Conservation (phyloP, 2,797 vertebrate species). For the Babyrousa celebensis region DNA sequence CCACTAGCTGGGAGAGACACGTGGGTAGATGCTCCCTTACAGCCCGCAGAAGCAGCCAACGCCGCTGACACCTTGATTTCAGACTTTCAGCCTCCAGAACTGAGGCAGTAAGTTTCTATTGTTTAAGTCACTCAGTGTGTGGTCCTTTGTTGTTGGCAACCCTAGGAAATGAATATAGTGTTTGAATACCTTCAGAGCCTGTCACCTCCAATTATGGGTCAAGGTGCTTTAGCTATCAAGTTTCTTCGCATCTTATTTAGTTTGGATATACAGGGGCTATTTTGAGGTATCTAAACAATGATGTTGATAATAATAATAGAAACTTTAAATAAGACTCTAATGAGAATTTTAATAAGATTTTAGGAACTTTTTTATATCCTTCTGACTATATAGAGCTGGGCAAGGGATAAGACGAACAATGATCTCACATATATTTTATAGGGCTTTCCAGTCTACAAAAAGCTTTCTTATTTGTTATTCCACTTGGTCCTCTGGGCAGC, state of each 20-base stretch:
- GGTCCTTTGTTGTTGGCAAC: background rate
- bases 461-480: background rate
- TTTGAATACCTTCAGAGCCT: background rate
- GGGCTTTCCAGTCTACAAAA: background rate
- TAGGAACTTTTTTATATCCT: conserved; percentile 37
- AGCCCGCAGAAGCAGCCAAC: background rate
- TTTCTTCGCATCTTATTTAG: background rate
- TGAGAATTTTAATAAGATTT: too few relatives aligned
- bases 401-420: background rate
- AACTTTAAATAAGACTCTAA: conserved; percentile 26
- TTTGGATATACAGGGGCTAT: background rate
- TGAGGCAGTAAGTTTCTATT: background rate
- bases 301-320: conserved; percentile 31
- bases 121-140: background rate
- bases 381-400: background rate
- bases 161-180: background rate
- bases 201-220: background rate
- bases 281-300: conserved; percentile 20
- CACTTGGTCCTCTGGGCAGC: background rate
- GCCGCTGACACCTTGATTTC: background rate
- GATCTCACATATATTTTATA: background rate
- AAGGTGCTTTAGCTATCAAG: background rate
- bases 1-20: background rate
- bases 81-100: background rate
- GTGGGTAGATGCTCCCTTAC: background rate